Percentiles rank a stretch among this genome's conserved stretches.
These are phyloP conservation scores for Rhinatrema bivittatum DNA, from an alignment of 2,797 vertebrate species.

Conservation along the genomic window DNA sequence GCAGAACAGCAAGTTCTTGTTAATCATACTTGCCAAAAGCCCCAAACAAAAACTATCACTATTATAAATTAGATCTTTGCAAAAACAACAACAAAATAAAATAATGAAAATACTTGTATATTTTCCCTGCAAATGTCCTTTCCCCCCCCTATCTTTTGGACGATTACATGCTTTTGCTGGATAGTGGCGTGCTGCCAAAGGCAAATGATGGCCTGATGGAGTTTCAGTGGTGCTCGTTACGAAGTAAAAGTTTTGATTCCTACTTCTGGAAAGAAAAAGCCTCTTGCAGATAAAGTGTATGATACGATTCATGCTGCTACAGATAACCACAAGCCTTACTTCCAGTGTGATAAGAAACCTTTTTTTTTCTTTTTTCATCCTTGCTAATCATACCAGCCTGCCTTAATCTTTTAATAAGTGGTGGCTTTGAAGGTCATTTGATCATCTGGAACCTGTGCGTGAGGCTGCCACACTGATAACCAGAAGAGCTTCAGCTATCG, in stretches of 20 bases:
- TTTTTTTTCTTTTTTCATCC: slow-evolving; percentile 50
- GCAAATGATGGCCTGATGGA: slow-evolving; percentile 37
- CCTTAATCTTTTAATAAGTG: slow-evolving; percentile 42
- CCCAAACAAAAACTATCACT: slow-evolving; percentile 53
- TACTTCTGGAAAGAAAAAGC: slow-evolving; percentile 55
- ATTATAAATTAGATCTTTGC: slow-evolving; percentile 54
- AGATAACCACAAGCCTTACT: slow-evolving; percentile 49
- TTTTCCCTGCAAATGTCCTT: slow-evolving; percentile 67
- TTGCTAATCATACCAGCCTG: slow-evolving; percentile 29
- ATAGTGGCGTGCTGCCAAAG: slow-evolving; percentile 77
- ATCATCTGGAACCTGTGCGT: slow-evolving; percentile 29
- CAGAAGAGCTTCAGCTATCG: slow-evolving; percentile 26
- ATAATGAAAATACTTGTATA: slow-evolving; percentile 53
- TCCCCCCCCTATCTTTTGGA: slow-evolving; percentile 70
- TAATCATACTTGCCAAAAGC: slow-evolving; percentile 38
- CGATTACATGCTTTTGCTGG: slow-evolving; percentile 84
- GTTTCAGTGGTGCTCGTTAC: slow-evolving; percentile 57
- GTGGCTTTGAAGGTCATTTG: slow-evolving; percentile 48
- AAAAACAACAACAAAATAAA: no score
- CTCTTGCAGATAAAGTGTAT: slow-evolving; percentile 52
- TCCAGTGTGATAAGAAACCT: slow-evolving; percentile 52
- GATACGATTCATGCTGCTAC: slow-evolving; percentile 49
- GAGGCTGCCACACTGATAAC: slow-evolving; percentile 36
- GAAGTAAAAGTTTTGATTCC: slow-evolving; percentile 50
- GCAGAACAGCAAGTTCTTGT: slow-evolving; percentile 45